These are phyloP conservation scores for Remorina albescens DNA, from an alignment of 2,797 vertebrate species.

Conservation along the genomic window DNA sequence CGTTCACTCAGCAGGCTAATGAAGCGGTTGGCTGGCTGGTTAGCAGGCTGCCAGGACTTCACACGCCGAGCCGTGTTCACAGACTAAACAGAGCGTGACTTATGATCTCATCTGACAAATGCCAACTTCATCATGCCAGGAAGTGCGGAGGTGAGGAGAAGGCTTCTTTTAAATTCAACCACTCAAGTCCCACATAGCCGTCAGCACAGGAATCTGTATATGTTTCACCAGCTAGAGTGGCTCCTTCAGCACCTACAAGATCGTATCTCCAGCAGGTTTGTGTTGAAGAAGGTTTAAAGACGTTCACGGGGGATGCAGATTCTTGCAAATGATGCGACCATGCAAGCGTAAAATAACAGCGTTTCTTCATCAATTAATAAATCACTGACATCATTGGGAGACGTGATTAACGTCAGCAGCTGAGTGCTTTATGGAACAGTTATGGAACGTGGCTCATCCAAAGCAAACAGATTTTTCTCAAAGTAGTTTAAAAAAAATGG, in stretches of 20 bases:
- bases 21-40: conserved; percentile 37
- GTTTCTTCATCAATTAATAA: neutral
- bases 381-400: neutral
- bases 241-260: neutral
- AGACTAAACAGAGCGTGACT: conserved; percentile 35
- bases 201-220: neutral
- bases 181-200: neutral
- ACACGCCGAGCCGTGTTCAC: conserved; percentile 9
- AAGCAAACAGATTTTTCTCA: neutral
- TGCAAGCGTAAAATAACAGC: neutral
- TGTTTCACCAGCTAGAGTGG: neutral
- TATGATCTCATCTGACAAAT: neutral
- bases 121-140: conserved; percentile 30
- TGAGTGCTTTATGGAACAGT: neutral
- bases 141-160: conserved; percentile 36
- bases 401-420: neutral
- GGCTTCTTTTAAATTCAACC: neutral
- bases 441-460: neutral
- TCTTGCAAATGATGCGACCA: neutral
- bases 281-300: neutral
- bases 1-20: conserved; percentile 22
- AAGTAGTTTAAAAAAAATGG: no score
- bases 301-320: neutral
- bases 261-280: neutral
- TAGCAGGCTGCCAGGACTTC: conserved; percentile 45